Evolutionary conservation across 2,113 vertebrate species (phyloP).

Genomic region (Poeciliopsis prolifica): DNA sequence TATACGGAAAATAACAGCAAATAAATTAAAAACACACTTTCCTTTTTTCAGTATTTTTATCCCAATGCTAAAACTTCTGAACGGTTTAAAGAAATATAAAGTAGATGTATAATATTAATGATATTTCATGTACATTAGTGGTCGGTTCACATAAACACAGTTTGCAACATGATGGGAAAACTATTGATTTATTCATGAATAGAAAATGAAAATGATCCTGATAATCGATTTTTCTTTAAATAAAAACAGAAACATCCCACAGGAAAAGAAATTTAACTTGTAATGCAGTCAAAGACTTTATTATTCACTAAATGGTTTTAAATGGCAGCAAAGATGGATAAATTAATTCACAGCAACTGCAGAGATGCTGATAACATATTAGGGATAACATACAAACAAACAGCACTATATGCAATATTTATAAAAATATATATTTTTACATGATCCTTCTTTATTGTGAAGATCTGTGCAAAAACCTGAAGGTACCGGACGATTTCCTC

Average conservation of each 20-base stretch:
- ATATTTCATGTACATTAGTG: conserved; percentile 47
- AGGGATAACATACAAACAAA: conserved; percentile 17
- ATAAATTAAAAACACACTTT: conserved; percentile 95
- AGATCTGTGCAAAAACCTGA: conserved; percentile 43
- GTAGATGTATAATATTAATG: conserved; percentile 18
- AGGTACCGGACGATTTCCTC: conserved; percentile 17
- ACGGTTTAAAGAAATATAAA: conserved; percentile 62
- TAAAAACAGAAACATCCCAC: neutral
- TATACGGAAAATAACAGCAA: conserved; percentile 85
- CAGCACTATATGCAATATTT: conserved; percentile 14
- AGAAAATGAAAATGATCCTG: neutral
- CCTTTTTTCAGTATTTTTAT: conserved; percentile 81
- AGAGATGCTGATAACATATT: conserved; percentile 5
- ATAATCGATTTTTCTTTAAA: neutral
- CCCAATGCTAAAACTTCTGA: conserved; percentile 69
- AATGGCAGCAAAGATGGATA: too few species aligned
- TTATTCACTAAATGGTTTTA: too few species aligned
- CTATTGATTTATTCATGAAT: neutral
- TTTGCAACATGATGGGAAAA: conserved; percentile 13
- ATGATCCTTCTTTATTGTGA: conserved; percentile 25
- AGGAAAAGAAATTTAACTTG: neutral
- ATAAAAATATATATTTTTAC: conserved; percentile 37
- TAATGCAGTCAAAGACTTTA: neutral
- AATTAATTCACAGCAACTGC: too few species aligned
- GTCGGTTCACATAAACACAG: conserved; percentile 68